phyloP scores from a whole-genome alignment of 2,888 invertebrate species.

The Nymphalis c-album region DNA sequence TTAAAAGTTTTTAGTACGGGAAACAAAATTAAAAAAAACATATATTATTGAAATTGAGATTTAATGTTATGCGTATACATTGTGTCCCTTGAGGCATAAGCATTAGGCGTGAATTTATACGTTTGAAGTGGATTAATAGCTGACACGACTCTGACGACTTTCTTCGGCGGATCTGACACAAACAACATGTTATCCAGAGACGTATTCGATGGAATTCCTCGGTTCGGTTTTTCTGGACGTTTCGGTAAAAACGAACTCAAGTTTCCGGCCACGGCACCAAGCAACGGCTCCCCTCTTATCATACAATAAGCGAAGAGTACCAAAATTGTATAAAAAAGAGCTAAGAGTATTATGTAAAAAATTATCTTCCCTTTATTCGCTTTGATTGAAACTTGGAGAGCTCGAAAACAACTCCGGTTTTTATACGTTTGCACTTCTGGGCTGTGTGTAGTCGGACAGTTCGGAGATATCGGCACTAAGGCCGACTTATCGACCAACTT shows the following conservation, averaged over 20 bases:
- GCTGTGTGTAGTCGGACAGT: conserved; percentile 52
- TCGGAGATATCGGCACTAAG: conserved; percentile 51
- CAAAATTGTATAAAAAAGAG: conserved; percentile 49
- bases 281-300: conserved; percentile 60
- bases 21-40: neutral
- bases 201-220: conserved; percentile 44
- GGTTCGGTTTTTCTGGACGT: conserved; percentile 38
- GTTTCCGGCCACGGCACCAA: conserved; percentile 49
- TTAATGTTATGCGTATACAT: conserved; percentile 41
- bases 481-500: conserved; percentile 53
- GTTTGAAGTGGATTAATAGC: conserved; percentile 62
- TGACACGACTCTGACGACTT: conserved; percentile 65
- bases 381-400: conserved; percentile 52
- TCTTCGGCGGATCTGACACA: conserved; percentile 63
- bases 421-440: conserved; percentile 45
- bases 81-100: conserved; percentile 41
- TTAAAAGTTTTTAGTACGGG: neutral
- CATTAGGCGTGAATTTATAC: conserved; percentile 57
- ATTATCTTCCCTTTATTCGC: conserved; percentile 57
- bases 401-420: conserved; percentile 58
- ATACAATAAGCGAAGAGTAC: conserved; percentile 65
- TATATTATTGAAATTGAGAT: conserved; percentile 42
- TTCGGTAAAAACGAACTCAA: conserved; percentile 46
- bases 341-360: conserved; percentile 52
- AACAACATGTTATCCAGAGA: conserved; percentile 60